These are phyloP conservation scores for Fulica atra DNA, from an alignment of 2,113 vertebrate genomes.

Conservation along the genomic window DNA sequence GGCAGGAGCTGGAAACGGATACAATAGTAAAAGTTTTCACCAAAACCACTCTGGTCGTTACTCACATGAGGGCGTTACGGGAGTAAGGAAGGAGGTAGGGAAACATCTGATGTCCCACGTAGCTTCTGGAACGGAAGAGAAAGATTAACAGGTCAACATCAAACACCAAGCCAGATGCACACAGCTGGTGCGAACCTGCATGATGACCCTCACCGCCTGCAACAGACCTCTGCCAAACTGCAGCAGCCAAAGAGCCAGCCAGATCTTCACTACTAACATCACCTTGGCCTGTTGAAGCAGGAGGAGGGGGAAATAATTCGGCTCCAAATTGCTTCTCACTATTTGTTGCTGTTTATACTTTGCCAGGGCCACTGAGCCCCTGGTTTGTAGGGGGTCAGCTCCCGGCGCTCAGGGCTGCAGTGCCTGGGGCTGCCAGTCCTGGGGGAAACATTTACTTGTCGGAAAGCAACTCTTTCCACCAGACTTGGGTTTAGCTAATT, in stretches of 20 bases:
- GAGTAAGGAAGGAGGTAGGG: not conserved
- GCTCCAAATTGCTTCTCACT: not conserved
- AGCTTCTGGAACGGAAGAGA: slow-evolving; percentile 32
- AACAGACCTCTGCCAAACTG: not conserved
- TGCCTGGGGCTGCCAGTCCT: not conserved
- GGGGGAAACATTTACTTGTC: not conserved
- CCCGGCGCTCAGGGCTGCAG: not conserved
- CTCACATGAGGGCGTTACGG: not conserved
- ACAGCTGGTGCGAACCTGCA: not conserved
- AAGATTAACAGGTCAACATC: not conserved
- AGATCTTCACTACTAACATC: not conserved
- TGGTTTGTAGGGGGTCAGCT: not conserved
- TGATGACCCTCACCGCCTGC: not conserved
- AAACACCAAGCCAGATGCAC: not conserved
- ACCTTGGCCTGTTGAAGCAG: not conserved
- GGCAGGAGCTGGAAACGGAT: not conserved
- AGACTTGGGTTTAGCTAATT: not conserved
- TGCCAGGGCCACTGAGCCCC: not conserved
- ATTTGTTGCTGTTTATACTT: not conserved
- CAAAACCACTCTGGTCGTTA: not conserved
- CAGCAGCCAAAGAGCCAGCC: not conserved
- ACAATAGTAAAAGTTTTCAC: not conserved
- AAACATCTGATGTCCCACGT: not conserved
- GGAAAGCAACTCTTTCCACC: slow-evolving; percentile 3
- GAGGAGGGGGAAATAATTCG: not conserved